A percentile compares a stretch with the other conserved stretches of the same genome.
phyloP scores from a whole-genome alignment of 2,113 vertebrate species.

The Sceloporus tristichus region DNA sequence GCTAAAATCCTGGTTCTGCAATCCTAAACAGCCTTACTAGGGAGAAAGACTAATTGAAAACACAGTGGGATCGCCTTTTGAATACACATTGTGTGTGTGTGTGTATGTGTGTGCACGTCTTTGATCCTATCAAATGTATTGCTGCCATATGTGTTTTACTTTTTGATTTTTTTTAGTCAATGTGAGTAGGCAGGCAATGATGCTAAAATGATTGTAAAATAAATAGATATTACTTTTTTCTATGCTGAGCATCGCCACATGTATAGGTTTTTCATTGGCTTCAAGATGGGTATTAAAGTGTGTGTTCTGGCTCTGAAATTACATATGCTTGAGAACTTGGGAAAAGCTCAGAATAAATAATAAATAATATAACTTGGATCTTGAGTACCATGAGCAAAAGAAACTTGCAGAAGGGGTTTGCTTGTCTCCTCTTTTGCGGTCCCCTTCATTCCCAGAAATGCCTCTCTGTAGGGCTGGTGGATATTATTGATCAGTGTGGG shows the following conservation, averaged over 20 bases:
- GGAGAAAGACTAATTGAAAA: not conserved
- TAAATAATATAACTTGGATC: not conserved
- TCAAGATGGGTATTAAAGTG: not conserved
- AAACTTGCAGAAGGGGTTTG: not conserved
- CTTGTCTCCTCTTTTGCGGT: not conserved
- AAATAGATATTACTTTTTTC: not conserved
- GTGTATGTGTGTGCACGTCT: no score
- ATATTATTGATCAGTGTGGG: not conserved
- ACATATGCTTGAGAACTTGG: not conserved
- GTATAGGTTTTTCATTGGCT: not conserved
- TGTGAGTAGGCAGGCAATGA: not conserved
- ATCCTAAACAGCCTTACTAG: not conserved
- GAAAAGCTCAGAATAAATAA: not conserved
- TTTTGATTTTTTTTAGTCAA: not conserved
- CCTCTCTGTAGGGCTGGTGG: not conserved
- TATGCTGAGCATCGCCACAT: not conserved
- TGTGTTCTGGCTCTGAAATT: not conserved
- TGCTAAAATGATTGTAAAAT: not conserved
- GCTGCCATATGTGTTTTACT: not conserved
- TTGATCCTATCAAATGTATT: not conserved
- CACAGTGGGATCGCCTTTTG: not conserved
- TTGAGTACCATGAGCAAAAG: not conserved
- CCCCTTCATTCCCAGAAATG: not conserved
- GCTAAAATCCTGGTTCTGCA: not conserved
- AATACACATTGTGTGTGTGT: not conserved